Conservation (phyloP, 2,888 invertebrate species). For the Rutpela maculata region DNA sequence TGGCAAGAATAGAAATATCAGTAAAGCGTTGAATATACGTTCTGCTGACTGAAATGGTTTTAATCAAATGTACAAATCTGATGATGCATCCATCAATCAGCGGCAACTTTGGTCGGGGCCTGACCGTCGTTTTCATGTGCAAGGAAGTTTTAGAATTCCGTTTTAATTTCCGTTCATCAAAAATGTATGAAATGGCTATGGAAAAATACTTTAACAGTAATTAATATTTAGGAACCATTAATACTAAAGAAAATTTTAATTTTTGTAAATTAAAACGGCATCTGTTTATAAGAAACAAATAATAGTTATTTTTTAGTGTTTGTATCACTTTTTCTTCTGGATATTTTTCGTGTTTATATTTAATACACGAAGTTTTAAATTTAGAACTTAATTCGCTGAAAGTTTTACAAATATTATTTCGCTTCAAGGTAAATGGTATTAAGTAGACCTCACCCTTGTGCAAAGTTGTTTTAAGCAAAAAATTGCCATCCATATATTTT, state of each 20-base stretch:
- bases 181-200: neutral
- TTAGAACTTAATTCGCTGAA: too few relatives aligned
- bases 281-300: too few relatives aligned
- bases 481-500: too few relatives aligned
- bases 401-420: too few relatives aligned
- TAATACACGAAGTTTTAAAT: too few relatives aligned
- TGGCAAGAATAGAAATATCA: constrained; percentile 7
- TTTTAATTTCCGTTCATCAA: constrained; percentile 7
- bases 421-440: too few relatives aligned
- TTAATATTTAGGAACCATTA: neutral
- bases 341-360: too few relatives aligned
- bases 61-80: constrained; percentile 23
- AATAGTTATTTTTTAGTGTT: too few relatives aligned
- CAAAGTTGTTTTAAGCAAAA: too few relatives aligned
- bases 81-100: constrained; percentile 28
- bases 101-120: constrained; percentile 2
- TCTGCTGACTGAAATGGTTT: constrained; percentile 6
- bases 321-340: too few relatives aligned
- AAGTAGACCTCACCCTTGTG: too few relatives aligned
- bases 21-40: constrained; percentile 19
- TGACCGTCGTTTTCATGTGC: constrained; percentile 13
- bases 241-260: neutral
- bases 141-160: constrained; percentile 23
- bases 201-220: neutral
- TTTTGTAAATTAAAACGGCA: neutral